Conservation (phyloP, 1,140 invertebrate species). For the fruit fly (Drosophila melanogaster) region DNA sequence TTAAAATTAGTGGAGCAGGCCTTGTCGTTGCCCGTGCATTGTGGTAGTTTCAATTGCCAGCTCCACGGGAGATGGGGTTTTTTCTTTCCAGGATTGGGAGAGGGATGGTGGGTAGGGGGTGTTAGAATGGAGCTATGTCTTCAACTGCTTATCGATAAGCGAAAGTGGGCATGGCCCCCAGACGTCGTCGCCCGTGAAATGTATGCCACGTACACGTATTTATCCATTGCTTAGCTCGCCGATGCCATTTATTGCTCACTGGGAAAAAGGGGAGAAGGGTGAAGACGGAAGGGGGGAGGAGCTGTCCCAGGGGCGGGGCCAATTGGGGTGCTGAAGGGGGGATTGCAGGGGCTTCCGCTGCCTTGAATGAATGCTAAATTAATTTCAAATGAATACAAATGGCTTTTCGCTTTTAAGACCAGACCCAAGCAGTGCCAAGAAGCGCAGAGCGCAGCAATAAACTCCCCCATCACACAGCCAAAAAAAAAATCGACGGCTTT, state of each 20-base stretch:
- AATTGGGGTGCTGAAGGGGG: conserved; percentile 6
- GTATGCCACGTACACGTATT: conserved; percentile 83
- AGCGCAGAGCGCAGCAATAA: conserved; percentile 49
- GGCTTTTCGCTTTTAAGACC: conserved; percentile 82
- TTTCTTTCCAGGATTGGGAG: neutral
- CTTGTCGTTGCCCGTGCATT: conserved; percentile 38
- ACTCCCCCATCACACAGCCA: conserved; percentile 37
- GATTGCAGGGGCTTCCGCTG: conserved; percentile 44
- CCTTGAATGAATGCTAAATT: conserved; percentile 83
- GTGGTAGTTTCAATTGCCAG: conserved; percentile 70
- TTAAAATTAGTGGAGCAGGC: conserved; percentile 78
- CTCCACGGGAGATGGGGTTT: conserved; percentile 9
- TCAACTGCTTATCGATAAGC: conserved; percentile 80
- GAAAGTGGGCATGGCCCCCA: conserved; percentile 36
- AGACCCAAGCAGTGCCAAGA: conserved; percentile 39
- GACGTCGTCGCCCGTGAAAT: conserved; percentile 64
- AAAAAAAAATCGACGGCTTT: conserved; percentile 17
- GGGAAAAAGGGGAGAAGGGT: conserved; percentile 7
- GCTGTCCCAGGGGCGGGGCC: conserved; percentile 13
- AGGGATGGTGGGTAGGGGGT: too few relatives aligned
- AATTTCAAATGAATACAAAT: conserved; percentile 84
- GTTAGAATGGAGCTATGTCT: conserved; percentile 11
- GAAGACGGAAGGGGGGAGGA: too few relatives aligned
- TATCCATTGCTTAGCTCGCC: conserved; percentile 80
- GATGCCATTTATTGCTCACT: conserved; percentile 67